Evolutionary conservation across 2,113 vertebrate genomes (phyloP), one percentile per base, ranked within the genome.

Genomic region (Aleadryas rufinucha): DNA sequence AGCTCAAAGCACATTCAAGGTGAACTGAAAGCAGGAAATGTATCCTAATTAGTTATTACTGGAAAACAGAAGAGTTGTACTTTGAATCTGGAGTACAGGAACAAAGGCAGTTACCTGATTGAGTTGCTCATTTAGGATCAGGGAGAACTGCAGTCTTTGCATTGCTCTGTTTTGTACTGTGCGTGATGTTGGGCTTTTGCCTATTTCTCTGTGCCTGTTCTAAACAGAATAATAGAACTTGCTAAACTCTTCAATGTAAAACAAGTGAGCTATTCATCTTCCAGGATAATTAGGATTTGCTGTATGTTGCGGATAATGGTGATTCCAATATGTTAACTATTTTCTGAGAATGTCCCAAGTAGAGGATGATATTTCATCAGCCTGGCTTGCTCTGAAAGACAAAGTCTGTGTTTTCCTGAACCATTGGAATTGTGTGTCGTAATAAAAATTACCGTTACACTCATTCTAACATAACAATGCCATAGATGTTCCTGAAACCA

Each of bases 91-190:
- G 41, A 68, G 13, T 42, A 19, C 12, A 26, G 1, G 3, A 54
- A 15, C 2, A 2, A 57, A 8, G 42, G 21, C 12, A 28, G 17
- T n/a, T 30, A 30, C 17, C 18, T 64, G 57, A 45, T 0, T 39
- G 42, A 61, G 6, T 49, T 70, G 16, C 18, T 77, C 4, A 1
- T 41, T 81, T 70, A 39, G 20, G 33, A 77, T 42, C 14, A 30
- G 35, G 8, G 16, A 78, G 23, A 69, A 10, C 21, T 66, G 20
- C 35, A 75, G 16, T n/a, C 42, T 47, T 10, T 68, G 9, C 11
- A 39, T 61, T 53, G 16, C 47, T 56, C 41, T 84, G 7, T 52
- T 82, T 61, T 53, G 7, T 47, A 15, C 17, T 44, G 7, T 33
- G 22, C 1, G 2, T 41, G 24, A 41, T 18, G 2, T 14, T 74